A percentile compares a stretch with the other conserved stretches of the same genome.
These are phyloP conservation scores for Calidris pugnax DNA, from an alignment of 2,113 vertebrate genomes.

Conservation along the genomic window DNA sequence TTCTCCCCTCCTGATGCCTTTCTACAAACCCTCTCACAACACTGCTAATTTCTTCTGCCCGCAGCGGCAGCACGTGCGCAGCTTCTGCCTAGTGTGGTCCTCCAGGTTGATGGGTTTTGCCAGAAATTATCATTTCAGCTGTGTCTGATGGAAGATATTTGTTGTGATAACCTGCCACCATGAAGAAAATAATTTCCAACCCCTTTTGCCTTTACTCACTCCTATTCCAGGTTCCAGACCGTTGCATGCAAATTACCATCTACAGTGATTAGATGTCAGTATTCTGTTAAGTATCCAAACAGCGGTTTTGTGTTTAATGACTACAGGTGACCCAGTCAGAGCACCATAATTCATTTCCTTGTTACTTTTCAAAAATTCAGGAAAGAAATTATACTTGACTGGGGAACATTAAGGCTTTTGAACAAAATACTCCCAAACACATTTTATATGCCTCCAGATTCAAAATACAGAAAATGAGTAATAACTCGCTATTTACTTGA, in stretches of 20 bases:
- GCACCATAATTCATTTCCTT: background rate
- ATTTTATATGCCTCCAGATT: background rate
- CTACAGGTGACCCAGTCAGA: background rate
- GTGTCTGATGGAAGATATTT: background rate
- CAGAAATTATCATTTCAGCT: background rate
- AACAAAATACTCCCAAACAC: background rate
- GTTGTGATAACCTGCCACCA: background rate
- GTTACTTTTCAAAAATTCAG: background rate
- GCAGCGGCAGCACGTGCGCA: rapidly evolving
- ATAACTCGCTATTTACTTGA: background rate
- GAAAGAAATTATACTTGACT: background rate
- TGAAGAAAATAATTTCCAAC: background rate
- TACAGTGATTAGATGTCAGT: background rate
- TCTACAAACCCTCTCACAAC: background rate
- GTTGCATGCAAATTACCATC: background rate
- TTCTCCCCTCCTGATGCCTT: background rate
- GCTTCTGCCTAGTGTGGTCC: background rate
- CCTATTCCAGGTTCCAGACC: background rate
- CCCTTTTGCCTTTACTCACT: background rate
- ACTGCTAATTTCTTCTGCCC: background rate
- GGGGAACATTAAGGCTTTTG: background rate
- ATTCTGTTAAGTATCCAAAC: background rate
- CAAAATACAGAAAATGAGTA: background rate
- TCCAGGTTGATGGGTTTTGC: background rate
- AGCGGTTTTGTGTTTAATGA: background rate